Percentiles rank a stretch among this genome's conserved stretches.
phyloP scores from a whole-genome alignment of 1,140 invertebrate genomes.

The Bombus vancouverensis region DNA sequence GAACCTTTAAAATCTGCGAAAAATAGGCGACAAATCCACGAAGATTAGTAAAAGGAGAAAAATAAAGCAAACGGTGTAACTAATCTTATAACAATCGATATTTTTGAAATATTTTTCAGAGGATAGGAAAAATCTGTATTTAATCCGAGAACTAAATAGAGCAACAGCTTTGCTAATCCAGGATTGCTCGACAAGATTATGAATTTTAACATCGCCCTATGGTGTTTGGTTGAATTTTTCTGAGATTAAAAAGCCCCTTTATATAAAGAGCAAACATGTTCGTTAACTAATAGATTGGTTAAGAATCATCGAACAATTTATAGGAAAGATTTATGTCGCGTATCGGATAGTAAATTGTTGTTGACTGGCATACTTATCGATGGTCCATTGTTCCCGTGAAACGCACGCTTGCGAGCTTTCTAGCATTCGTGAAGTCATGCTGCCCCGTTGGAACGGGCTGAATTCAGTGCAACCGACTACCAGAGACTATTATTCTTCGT shows the following conservation, averaged over 20 bases:
- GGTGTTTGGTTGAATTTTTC: background rate
- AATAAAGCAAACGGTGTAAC: background rate
- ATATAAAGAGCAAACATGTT: background rate
- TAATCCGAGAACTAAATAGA: background rate
- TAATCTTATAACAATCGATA: background rate
- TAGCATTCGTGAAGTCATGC: background rate
- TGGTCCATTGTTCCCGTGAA: slow-evolving; percentile 11
- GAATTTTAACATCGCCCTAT: background rate
- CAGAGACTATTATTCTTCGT: slow-evolving; percentile 34
- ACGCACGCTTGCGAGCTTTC: slow-evolving; percentile 15
- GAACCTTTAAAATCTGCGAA: background rate
- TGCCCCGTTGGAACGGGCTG: background rate
- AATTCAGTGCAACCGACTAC: slow-evolving; percentile 37
- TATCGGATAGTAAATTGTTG: slow-evolving; percentile 32
- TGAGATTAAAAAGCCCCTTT: background rate
- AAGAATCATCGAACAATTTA: slow-evolving; percentile 16
- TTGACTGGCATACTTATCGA: slow-evolving; percentile 13
- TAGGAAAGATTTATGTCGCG: background rate
- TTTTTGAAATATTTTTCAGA: background rate
- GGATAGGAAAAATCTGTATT: background rate
- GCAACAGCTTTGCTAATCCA: background rate
- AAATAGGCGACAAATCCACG: background rate
- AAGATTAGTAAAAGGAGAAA: background rate
- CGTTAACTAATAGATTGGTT: too few relatives aligned
- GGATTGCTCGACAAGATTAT: background rate